Percentiles rank a stretch among this genome's conserved stretches.
phyloP scores from a whole-genome alignment of 2,797 vertebrate genomes.

The Sphaeramia orbicularis region DNA sequence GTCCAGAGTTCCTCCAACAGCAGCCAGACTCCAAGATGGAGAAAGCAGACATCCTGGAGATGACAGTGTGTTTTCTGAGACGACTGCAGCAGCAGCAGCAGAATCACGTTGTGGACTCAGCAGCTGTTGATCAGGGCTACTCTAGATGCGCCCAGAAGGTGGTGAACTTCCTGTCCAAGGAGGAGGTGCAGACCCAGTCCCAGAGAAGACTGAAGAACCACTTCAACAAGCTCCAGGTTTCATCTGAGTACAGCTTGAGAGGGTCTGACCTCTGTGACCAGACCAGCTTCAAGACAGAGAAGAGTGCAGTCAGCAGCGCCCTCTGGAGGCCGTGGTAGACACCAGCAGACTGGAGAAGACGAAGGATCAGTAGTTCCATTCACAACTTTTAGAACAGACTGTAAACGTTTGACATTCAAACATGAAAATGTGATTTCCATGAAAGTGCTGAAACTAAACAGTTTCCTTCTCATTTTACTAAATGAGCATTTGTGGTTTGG shows the following conservation, averaged over 20 bases:
- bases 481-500: too few species aligned
- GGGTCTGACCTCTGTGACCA: conserved; percentile 1
- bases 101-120: too few species aligned
- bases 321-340: conserved; percentile 13
- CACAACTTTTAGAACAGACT: conserved; percentile 21
- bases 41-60: too few species aligned
- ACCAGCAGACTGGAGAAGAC: conserved; percentile 3
- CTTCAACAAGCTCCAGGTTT: conserved; percentile 2
- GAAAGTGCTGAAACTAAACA: too few species aligned
- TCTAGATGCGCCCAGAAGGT: conserved; percentile 69
- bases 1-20: too few species aligned
- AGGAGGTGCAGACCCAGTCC: neutral
- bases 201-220: neutral
- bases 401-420: neutral
- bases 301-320: neutral
- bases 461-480: too few species aligned
- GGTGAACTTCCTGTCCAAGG: conserved; percentile 48
- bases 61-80: too few species aligned
- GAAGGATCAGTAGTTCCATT: conserved; percentile 29
- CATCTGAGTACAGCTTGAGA: neutral
- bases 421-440: too few species aligned
- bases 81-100: too few species aligned
- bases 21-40: too few species aligned
- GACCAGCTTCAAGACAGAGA: neutral
- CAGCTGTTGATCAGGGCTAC: too few species aligned